Evolutionary conservation across 1,140 invertebrate species (phyloP).

Genomic region (Calephelis virginiensis): DNA sequence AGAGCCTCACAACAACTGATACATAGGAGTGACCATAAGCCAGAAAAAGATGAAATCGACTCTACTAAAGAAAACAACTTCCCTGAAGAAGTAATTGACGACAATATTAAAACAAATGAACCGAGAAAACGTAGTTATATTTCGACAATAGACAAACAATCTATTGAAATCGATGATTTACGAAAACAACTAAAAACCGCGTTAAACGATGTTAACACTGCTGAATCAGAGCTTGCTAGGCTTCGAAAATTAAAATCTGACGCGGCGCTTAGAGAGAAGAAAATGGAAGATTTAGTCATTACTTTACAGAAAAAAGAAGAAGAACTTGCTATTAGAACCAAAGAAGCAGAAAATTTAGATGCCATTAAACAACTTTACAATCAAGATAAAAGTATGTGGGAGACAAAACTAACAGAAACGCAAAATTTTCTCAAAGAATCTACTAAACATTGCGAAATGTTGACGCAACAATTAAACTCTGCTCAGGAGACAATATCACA

Average conservation of each 20-base stretch:
- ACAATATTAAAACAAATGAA: slow-evolving; percentile 73
- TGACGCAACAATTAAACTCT: slow-evolving; percentile 81
- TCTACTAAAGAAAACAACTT: slow-evolving; percentile 71
- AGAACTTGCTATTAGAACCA: slow-evolving; percentile 82
- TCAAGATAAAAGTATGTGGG: slow-evolving; percentile 82
- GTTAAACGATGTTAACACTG: slow-evolving; percentile 64
- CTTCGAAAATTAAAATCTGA: slow-evolving; percentile 84
- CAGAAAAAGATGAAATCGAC: slow-evolving; percentile 72
- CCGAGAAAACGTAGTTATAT: slow-evolving; percentile 75
- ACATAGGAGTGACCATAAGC: slow-evolving; percentile 61
- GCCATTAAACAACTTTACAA: slow-evolving; percentile 81
- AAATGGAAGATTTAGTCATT: slow-evolving; percentile 84
- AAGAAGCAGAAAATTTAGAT: slow-evolving; percentile 84
- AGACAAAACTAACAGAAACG: slow-evolving; percentile 81
- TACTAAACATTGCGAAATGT: slow-evolving; percentile 80
- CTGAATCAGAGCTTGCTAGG: slow-evolving; percentile 85
- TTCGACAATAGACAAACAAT: slow-evolving; percentile 82
- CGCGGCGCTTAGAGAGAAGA: slow-evolving; percentile 82
- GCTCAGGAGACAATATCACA: slow-evolving; percentile 80
- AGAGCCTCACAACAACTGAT: slow-evolving; percentile 78
- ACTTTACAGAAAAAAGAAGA: slow-evolving; percentile 85
- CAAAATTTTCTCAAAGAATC: slow-evolving; percentile 82
- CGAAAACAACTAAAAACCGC: slow-evolving; percentile 76
- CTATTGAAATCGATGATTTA: slow-evolving; percentile 84
- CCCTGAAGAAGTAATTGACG: slow-evolving; percentile 56